Base-by-base conservation (phyloP, 2,113 vertebrate species). In the Perca fluviatilis region DNA sequence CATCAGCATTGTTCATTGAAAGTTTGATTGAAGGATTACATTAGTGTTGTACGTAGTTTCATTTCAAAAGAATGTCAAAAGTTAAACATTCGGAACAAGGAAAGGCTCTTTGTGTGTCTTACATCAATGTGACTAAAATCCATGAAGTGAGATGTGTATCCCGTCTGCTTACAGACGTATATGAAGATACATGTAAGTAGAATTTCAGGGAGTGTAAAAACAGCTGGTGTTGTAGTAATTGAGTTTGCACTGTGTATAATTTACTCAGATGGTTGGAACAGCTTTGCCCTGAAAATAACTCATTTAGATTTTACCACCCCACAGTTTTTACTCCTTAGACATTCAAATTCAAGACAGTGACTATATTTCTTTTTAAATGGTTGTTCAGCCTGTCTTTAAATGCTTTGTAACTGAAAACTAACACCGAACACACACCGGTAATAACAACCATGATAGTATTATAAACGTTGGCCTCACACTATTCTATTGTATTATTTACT, bases 161-260 rank as follows among this genome's bases (percentile, higher is more conserved):
- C 53, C 53, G 30, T 77, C 53, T 61, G 11, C 47, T 25, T 33
- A 53, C 30, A 72, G 53, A 43, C n/a, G 12, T 69, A 72, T 66
- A 60, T 71, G 57, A 57, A 53, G 16, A 25, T 14, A 0, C 50
- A 60, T 60, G 13, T 54, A 62, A 43, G 57, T 11, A 57, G 36
- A 49, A 16, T 27, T 33, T 54, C 6, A 33, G n/a, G 3, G 40
- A 15, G 47, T 30, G 64, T 63, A 57, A 30, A 57, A 74, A 43
- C 73, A 66, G 54, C 67, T 27, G 47, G 19, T 1, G 21, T 36
- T 36, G 19, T 23, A 60, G 23, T 19, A 66, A 77, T 66, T 46
- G 46, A 72, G 19, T 72, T 51, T 57, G 9, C 58, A n/a, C 21
- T 12, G n/a, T 21, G 50, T 15, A 23, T 56, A 40, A 58, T 70